Conservation (phyloP, 92 coral and sea anemone species). For the Paragorgia papillata region DNA sequence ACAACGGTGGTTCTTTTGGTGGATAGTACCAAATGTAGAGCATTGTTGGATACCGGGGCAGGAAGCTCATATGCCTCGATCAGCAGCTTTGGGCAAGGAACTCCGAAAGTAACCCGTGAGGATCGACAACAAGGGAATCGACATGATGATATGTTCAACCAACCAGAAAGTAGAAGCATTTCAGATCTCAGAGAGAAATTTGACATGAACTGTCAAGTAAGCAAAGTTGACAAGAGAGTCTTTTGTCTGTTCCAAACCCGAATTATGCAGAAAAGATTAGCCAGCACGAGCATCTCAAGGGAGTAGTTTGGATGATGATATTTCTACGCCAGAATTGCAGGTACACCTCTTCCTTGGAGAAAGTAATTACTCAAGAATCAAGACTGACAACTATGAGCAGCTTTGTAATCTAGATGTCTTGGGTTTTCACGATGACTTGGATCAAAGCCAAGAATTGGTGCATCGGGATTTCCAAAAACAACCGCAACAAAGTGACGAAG, state of each 20-base stretch:
- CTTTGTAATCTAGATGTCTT: constrained; percentile 28
- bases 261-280: constrained; percentile 51
- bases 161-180: constrained; percentile 54
- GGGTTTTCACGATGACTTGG: constrained; percentile 24
- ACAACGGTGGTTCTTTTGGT: constrained; percentile 52
- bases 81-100: constrained; percentile 54
- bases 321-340: constrained; percentile 45
- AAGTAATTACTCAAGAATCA: constrained; percentile 58
- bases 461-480: constrained; percentile 22
- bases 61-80: constrained; percentile 57
- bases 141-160: constrained; percentile 64
- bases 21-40: constrained; percentile 42
- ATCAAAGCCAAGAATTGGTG: constrained; percentile 8
- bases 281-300: constrained; percentile 46
- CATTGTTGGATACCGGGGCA: constrained; percentile 11
- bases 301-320: constrained; percentile 45
- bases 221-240: constrained; percentile 60
- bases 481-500: neutral
- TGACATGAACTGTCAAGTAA: constrained; percentile 54
- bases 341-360: constrained; percentile 62
- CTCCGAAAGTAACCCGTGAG: constrained; percentile 53
- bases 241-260: constrained; percentile 55
- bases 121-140: constrained; percentile 46
- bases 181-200: constrained; percentile 41
- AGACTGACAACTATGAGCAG: constrained; percentile 47